A percentile compares a stretch with the other conserved stretches of the same genome.
Conservation (phyloP, 2,113 vertebrate species). For the Phasianus colchicus region DNA sequence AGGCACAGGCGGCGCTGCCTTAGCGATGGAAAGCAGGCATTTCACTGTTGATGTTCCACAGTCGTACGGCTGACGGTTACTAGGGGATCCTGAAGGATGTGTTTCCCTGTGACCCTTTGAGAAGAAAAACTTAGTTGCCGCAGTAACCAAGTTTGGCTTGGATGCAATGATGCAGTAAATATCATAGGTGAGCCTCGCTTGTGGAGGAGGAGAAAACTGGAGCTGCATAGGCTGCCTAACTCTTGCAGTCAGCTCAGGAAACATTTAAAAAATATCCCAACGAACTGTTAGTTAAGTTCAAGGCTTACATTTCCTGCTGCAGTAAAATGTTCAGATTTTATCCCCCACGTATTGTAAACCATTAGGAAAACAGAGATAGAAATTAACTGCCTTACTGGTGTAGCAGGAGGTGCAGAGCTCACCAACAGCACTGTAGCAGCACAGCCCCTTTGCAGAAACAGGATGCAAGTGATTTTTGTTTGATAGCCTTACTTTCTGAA, state of each 20-base stretch:
- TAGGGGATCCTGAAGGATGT: slow-evolving; percentile 80
- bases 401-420: neutral
- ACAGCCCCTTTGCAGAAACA: neutral
- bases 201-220: slow-evolving; percentile 48
- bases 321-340: neutral
- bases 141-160: slow-evolving; percentile 84
- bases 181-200: slow-evolving; percentile 76
- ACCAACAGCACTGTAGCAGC: neutral
- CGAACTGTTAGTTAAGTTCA: neutral
- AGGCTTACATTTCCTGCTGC: neutral
- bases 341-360: neutral
- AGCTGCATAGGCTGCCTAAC: neutral
- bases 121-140: slow-evolving; percentile 81
- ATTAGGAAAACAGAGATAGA: slow-evolving; percentile 26
- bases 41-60: slow-evolving; percentile 73
- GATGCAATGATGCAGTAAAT: slow-evolving; percentile 78
- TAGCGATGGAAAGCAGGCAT: slow-evolving; percentile 72
- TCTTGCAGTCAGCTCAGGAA: slow-evolving; percentile 20
- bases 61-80: slow-evolving; percentile 74
- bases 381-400: neutral
- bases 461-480: neutral
- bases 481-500: neutral
- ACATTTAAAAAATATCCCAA: neutral
- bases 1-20: slow-evolving; percentile 68
- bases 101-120: slow-evolving; percentile 81